Evolutionary conservation across 2,113 vertebrate genomes (phyloP).

Genomic region (Rhinichthys klamathensis): DNA sequence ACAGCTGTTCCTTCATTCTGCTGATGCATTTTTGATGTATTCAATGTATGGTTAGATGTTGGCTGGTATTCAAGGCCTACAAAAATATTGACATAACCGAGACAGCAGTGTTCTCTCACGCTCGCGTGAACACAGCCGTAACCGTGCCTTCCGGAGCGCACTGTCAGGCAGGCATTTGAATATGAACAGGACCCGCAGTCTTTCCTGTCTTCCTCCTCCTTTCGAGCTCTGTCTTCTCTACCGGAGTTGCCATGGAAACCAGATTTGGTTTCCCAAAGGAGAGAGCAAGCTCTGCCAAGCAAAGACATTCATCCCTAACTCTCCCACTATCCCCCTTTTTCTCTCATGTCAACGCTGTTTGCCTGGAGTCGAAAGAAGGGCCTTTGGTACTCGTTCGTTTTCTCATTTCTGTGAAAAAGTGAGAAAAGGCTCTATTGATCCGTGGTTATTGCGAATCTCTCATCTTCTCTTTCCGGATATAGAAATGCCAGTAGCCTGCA

Average conservation of each 20-base stretch:
- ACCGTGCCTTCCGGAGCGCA: constrained; percentile 31
- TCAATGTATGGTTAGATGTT: constrained; percentile 13
- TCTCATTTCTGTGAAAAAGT: constrained; percentile 10
- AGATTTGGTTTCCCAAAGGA: constrained; percentile 60
- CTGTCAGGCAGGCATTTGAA: constrained; percentile 56
- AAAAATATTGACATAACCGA: constrained; percentile 29
- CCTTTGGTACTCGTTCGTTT: constrained; percentile 23
- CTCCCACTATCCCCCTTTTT: constrained; percentile 22
- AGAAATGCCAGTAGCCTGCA: constrained; percentile 52
- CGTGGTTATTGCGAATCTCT: constrained; percentile 36
- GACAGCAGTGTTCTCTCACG: constrained; percentile 28
- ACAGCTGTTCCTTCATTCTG: neutral
- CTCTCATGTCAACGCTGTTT: constrained; percentile 27
- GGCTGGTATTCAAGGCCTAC: constrained; percentile 22
- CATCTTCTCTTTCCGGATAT: constrained; percentile 34
- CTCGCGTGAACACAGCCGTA: constrained; percentile 38
- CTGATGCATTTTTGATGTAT: constrained; percentile 13
- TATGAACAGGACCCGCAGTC: constrained; percentile 46
- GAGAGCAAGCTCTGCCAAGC: constrained; percentile 49
- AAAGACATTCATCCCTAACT: constrained; percentile 48
- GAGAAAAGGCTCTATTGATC: constrained; percentile 48
- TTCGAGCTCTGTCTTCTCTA: constrained; percentile 49
- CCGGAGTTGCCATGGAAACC: constrained; percentile 62
- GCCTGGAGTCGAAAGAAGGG: constrained; percentile 35
- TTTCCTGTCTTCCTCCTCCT: constrained; percentile 34